Conservation (phyloP, 2,113 vertebrate species). For the Ptilorrhoa leucosticta region DNA sequence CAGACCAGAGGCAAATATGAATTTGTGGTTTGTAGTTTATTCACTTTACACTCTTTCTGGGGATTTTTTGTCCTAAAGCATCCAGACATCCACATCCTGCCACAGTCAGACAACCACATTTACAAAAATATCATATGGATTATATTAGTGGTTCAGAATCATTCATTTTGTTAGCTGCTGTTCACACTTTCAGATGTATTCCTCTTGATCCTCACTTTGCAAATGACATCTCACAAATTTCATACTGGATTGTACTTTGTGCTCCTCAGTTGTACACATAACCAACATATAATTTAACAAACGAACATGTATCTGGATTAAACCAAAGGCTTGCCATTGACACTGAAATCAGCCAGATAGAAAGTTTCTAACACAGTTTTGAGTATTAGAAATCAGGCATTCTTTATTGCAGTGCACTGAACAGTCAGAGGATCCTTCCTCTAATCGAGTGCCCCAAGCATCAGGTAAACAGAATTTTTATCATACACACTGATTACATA, state of each 20-base stretch:
- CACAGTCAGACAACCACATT: background rate
- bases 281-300: background rate
- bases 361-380: background rate
- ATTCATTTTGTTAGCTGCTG: background rate
- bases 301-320: background rate
- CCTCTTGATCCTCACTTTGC: background rate
- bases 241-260: background rate
- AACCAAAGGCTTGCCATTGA: background rate
- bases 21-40: background rate
- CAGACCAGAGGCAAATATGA: background rate
- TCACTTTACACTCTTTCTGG: background rate
- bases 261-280: background rate
- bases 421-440: background rate
- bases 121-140: background rate
- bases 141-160: background rate
- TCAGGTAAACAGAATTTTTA: background rate
- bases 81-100: accelerated
- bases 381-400: background rate
- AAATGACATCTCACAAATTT: background rate
- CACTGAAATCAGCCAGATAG: background rate
- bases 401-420: background rate
- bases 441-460: accelerated
- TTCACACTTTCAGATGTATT: background rate
- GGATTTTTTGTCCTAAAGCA: background rate
- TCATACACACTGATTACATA: background rate